A percentile compares a stretch with the other conserved stretches of the same genome.
phyloP scores from a whole-genome alignment of 1,140 invertebrate genomes.

The Drosophila sproati region DNA sequence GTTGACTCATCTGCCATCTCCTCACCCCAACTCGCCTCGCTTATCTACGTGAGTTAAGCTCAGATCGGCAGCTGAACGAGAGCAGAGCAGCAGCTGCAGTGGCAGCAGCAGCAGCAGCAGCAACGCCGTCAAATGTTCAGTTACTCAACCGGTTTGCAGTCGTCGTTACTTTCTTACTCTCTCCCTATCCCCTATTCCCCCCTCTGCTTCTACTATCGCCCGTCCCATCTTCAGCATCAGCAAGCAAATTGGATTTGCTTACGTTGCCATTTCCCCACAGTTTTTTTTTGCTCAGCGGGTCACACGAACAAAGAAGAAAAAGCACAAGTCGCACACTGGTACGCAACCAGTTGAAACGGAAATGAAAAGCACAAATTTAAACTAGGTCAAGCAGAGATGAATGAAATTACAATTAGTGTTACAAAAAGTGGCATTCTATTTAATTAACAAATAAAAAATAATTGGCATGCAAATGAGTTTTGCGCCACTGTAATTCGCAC shows the following conservation, averaged over 20 bases:
- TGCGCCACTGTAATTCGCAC: not conserved
- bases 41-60: constrained; percentile 48
- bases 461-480: not conserved
- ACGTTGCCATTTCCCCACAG: constrained; percentile 36
- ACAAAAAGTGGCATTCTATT: not conserved
- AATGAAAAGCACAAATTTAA: not conserved
- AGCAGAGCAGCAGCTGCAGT: not conserved
- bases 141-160: constrained; percentile 39
- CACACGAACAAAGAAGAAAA: constrained; percentile 46
- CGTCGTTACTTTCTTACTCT: not conserved
- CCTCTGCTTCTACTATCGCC: not conserved
- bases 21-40: not conserved
- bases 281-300: constrained; percentile 44
- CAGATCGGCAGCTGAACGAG: constrained; percentile 6
- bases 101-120: not conserved
- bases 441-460: not conserved
- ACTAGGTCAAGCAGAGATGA: too few relatives aligned
- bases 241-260: constrained; percentile 49
- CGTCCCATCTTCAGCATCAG: constrained; percentile 16
- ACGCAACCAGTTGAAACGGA: not conserved
- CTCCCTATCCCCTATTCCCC: not conserved
- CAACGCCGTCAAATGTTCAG: constrained; percentile 14
- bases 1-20: constrained; percentile 30
- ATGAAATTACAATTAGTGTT: not conserved
- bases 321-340: constrained; percentile 35